phyloP scores from a whole-genome alignment of 2,797 vertebrate genomes.

The Petrocephalus schoutedeni region DNA sequence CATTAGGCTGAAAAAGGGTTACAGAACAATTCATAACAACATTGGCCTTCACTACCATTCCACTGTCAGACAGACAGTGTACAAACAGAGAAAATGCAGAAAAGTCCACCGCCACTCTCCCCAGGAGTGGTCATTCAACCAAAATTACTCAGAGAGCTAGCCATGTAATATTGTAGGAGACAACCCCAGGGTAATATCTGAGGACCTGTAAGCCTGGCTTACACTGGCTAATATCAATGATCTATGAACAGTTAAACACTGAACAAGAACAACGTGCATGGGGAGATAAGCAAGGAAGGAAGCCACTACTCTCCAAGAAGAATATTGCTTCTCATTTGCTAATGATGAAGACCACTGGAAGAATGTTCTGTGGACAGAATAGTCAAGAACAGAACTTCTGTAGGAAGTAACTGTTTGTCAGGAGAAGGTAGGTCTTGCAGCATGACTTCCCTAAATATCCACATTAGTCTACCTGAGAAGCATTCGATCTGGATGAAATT shows the following conservation, averaged over 20 bases:
- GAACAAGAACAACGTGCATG: background rate
- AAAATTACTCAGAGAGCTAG: background rate
- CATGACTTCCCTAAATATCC: background rate
- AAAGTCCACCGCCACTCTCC: background rate
- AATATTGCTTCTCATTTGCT: background rate
- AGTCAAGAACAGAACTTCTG: background rate
- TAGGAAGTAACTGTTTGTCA: background rate
- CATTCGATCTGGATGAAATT: background rate
- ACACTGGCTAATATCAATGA: background rate
- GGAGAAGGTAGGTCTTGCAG: background rate
- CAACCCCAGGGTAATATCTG: background rate
- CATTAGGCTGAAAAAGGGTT: background rate
- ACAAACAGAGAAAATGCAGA: background rate
- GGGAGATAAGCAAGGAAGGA: background rate
- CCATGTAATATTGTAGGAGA: background rate
- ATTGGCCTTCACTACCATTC: background rate
- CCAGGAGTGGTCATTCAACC: background rate
- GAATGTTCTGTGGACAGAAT: background rate
- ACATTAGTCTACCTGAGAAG: background rate
- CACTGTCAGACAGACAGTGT: background rate
- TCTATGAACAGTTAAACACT: background rate
- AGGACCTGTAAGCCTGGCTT: background rate
- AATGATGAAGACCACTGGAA: background rate
- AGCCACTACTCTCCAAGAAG: background rate
- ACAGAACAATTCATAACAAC: background rate